Evolutionary conservation across 2,113 vertebrate genomes (phyloP), one percentile per base, ranked within the genome.

Genomic region (Sinocyclocheilus grahami): DNA sequence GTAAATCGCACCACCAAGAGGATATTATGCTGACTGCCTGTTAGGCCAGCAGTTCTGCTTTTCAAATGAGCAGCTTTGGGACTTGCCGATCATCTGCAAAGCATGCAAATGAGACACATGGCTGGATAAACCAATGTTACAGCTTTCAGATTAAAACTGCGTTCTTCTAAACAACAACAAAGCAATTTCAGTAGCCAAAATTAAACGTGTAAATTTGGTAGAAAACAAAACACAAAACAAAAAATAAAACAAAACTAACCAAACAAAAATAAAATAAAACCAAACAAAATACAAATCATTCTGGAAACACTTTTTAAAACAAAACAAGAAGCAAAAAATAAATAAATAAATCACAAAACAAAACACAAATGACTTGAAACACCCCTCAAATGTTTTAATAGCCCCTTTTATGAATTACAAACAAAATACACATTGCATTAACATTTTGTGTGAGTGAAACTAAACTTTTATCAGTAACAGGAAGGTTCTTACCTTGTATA

Each of bases 71-170:
- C 46, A 16, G 42, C 71, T 67, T 58, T 55, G 30, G 20, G 51
- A 83, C 22, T 74, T 24, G 51, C 20, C 14, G 16, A 62, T 46
- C 46, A 81, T 79, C 22, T 55, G 22, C 30, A 55, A 37, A 46
- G 63, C 46, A 79, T 67, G 62, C 42, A 80, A 86, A 86, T 79
- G 65, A 80, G 63, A 58, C 62, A 58, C 84, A 71, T 42, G 51
- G 53, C 27, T 20, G 8, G 62, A 53, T 69, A 67, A 82, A 33
- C 39, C 60, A 82, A 33, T 85, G 62, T 78, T 53, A 71, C 76
- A 80, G 77, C 33, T 55, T 55, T 72, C 37, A 74, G 13, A 74
- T 81, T 46, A 80, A 78, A 30, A 55, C 2, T 18, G 27, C 2
- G 24, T 22, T 53, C 37, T 42, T 18, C 22, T 11, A 76, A 46